These are phyloP conservation scores for Ramphastos sulfuratus DNA, from an alignment of 2,113 vertebrate species.

Conservation along the genomic window DNA sequence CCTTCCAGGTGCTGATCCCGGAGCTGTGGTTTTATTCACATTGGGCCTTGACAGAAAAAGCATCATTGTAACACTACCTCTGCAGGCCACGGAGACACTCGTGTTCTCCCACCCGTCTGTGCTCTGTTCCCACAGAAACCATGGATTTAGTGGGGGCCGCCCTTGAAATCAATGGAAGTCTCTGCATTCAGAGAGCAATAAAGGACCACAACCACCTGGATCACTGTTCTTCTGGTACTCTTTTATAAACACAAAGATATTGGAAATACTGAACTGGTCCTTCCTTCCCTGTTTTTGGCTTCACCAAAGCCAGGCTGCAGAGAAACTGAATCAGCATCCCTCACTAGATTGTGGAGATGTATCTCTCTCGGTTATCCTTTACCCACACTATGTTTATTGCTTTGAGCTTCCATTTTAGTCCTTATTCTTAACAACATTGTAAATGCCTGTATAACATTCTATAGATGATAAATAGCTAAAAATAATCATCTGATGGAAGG, in stretches of 20 bases:
- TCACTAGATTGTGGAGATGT: background rate
- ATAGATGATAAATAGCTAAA: background rate
- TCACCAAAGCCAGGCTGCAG: background rate
- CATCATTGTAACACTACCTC: background rate
- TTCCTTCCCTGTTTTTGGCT: background rate
- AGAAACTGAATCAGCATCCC: background rate
- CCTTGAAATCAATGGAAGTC: background rate
- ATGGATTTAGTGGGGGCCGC: background rate
- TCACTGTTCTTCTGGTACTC: background rate
- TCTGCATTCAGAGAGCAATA: background rate
- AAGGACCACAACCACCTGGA: background rate
- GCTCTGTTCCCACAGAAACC: slow-evolving; percentile 40
- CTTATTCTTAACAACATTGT: background rate
- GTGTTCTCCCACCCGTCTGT: background rate
- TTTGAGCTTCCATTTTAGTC: background rate
- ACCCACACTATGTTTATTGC: background rate
- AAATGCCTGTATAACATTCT: background rate
- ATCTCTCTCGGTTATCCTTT: background rate
- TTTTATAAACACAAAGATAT: slow-evolving; percentile 4
- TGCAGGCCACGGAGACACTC: background rate
- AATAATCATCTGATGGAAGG: background rate
- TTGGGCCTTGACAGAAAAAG: background rate
- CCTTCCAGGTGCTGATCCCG: background rate
- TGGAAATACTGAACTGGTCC: background rate
- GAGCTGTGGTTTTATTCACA: background rate